Conservation (phyloP, 2,797 vertebrate genomes). For the Chaenodraco wilsoni region DNA sequence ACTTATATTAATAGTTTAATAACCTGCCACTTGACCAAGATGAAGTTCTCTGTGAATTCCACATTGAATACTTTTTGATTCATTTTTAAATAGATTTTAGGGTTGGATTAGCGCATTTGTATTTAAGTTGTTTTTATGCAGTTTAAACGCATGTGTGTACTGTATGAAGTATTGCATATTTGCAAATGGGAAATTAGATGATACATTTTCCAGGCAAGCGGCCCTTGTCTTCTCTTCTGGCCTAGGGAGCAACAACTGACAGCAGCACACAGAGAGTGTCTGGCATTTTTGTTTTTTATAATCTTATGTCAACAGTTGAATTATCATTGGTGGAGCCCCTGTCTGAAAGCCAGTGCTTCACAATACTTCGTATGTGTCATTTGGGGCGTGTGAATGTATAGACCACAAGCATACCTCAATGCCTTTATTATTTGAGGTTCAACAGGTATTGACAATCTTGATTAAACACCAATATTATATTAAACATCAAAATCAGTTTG, state of each 20-base stretch:
- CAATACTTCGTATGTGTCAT: background rate
- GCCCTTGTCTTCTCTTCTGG: constrained; percentile 1
- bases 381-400: too few species aligned
- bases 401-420: background rate
- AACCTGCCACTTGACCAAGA: too few species aligned
- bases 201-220: background rate
- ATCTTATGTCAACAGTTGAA: constrained; percentile 10
- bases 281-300: constrained; percentile 10
- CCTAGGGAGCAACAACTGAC: background rate
- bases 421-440: background rate
- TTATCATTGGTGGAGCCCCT: background rate
- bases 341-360: constrained; percentile 3
- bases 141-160: background rate
- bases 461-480: background rate
- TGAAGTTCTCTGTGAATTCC: too few species aligned
- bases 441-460: background rate
- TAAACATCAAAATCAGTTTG: background rate
- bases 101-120: too few species aligned
- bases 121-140: background rate
- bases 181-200: too few species aligned
- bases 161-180: background rate
- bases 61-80: too few species aligned
- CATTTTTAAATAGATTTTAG: too few species aligned
- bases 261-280: background rate
- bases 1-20: too few species aligned